Evolutionary conservation across 2,888 invertebrate species (phyloP).

Genomic region (Diplolepis rosae): DNA sequence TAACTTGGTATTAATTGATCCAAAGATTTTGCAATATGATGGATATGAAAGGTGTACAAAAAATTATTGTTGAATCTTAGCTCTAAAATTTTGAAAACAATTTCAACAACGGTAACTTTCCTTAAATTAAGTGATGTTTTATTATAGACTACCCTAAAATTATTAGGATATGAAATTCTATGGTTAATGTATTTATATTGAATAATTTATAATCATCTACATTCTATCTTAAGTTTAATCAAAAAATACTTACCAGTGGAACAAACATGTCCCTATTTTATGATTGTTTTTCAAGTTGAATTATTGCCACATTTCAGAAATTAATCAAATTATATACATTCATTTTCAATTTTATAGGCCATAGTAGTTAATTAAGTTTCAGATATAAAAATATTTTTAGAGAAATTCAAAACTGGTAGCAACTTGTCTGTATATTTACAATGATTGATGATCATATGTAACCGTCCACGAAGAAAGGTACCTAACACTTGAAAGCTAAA

Average conservation of each 20-base stretch:
- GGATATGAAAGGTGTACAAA: neutral
- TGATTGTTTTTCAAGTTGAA: neutral
- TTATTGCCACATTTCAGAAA: neutral
- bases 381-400: neutral
- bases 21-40: neutral
- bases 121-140: neutral
- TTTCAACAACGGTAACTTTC: conserved; percentile 14
- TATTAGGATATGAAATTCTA: neutral
- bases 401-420: neutral
- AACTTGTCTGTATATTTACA: conserved; percentile 5
- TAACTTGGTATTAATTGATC: neutral
- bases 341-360: neutral
- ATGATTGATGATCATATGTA: neutral
- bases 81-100: neutral
- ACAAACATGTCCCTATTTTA: neutral
- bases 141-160: neutral
- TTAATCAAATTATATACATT: neutral
- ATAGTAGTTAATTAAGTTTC: neutral
- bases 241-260: neutral
- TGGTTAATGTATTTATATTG: neutral
- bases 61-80: neutral
- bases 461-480: too few relatives aligned
- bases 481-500: neutral
- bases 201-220: neutral
- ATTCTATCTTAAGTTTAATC: neutral